Evolutionary conservation across 2,797 vertebrate genomes (phyloP), one percentile per base, ranked within the genome.

Genomic region (Pseudochirops corinnae): DNA sequence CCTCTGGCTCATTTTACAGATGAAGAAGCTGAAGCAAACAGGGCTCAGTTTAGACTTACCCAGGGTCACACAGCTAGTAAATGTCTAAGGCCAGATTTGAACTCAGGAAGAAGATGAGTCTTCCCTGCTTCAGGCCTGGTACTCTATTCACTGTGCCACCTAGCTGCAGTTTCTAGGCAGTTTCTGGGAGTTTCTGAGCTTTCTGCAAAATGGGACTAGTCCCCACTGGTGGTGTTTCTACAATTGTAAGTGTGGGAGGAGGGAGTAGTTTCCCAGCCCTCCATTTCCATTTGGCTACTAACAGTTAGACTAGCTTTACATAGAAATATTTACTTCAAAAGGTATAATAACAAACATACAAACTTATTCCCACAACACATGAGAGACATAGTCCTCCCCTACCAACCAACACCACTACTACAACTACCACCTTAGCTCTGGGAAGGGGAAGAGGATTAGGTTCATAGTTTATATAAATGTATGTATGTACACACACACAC

Each of bases 1-100:
- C 33, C 87, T 92, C 93, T 57, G 31, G 74, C 29, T 93, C n/a
- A 91, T 67, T 67, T 62, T 90, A 96, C 60, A 53, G 39, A 39
- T 92, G 53, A 92, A 28, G 50, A 94, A 94, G 91, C 56, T 21
- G 53, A 95, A 92, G 39, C 18, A 11, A 33, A 56, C 33, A 57
- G 52, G 92, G 5, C 91, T 55, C 10, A 67, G 4, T 67, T 46
- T 46, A 46, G 90, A 93, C 82, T 92, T 60, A 53, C 4, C 57
- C 91, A 21, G 93, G 91, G 91, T 46, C 60, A 53, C 90, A 11
- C 9, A 82, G 13, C 29, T 92, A 91, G 39, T 31, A 92, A 31
- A 39, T 87, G 0, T 67, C 1, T 50, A 33, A 92, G 26, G 11
- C 39, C n/a, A 58, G n/a, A 46, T 92, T 28, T 94, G 55, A 94